Base-by-base conservation (phyloP, 2,797 vertebrate genomes). In the Fratercula arctica region DNA sequence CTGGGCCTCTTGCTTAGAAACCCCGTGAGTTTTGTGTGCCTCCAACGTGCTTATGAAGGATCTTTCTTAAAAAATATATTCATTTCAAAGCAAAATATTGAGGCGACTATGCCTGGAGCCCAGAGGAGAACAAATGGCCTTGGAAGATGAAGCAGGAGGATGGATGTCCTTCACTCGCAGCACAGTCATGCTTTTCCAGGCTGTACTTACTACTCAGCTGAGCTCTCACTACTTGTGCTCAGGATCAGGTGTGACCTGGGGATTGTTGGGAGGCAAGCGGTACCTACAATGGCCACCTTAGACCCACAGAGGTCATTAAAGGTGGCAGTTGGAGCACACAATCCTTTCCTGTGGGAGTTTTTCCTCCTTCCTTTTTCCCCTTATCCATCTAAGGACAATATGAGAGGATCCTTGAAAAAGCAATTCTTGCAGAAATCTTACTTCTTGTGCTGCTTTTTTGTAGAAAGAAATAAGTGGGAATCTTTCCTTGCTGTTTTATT, bases 381-480 rank as follows among this genome's bases (percentile, higher is more conserved):
- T 84, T 39, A 54, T 75, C 28, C 28, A 11, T 67, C 54, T 53
- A 39, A 90, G 41, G 43, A 46, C 56, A 64, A 29, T 28, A 37
- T 70, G 76, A 77, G 11, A 68, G 15, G 37, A 93, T 89, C 63
- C 60, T 46, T 85, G 66, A 87, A 93, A 93, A 96, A 84, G 24
- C 50, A 87, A 24, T 93, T 94, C 90, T 80, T 75, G 48, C 20
- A 28, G 48, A 90, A 91, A 76, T 83, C 48, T 70, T 75, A 28
- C 37, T 43, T 26, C 48, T 41, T 83, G 26, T 63, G 64, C 51
- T 85, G 48, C 41, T 89, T 95, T 48, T 94, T 82, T 80, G 60
- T 77, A 56, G 72, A 82, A 90, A 89, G 53, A 93, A 93, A 73
- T 59, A 78, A 94, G 85, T 69, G 23, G 17, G 83, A 96, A 95